Conservation (phyloP, 1,140 invertebrate species). For the Calycopis cecrops region DNA sequence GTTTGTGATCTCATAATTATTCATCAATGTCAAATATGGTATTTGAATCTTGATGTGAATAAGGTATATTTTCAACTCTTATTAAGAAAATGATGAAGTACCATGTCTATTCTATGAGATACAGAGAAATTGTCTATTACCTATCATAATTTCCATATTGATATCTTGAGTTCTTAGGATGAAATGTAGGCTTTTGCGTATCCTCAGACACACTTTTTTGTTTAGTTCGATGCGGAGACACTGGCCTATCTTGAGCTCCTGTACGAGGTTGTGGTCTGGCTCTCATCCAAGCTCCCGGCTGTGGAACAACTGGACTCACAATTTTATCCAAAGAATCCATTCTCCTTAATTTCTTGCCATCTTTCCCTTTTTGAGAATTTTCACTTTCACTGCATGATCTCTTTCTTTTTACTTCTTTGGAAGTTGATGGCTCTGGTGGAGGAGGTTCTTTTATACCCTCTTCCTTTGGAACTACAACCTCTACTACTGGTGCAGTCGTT, state of each 20-base stretch:
- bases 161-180: conserved; percentile 85
- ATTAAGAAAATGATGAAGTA: too few species aligned
- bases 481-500: conserved; percentile 50
- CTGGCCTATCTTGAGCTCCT: conserved; percentile 45
- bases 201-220: conserved; percentile 46
- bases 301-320: conserved; percentile 93
- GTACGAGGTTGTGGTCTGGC: conserved; percentile 49
- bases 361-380: conserved; percentile 66
- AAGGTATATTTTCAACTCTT: too few species aligned
- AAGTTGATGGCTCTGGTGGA: conserved; percentile 57
- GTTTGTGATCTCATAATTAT: too few species aligned
- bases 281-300: conserved; percentile 87
- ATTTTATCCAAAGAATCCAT: conserved; percentile 89
- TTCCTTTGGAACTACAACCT: conserved; percentile 36
- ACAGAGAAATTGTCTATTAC: conserved; percentile 53
- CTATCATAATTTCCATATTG: conserved; percentile 97
- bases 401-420: conserved; percentile 59
- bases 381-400: conserved; percentile 70
- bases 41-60: too few species aligned
- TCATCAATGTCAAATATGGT: too few species aligned
- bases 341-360: conserved; percentile 78
- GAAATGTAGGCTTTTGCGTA: conserved; percentile 79
- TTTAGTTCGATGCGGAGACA: conserved; percentile 52
- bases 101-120: too few species aligned
- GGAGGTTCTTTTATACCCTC: conserved; percentile 54